phyloP scores from a whole-genome alignment of 1,140 invertebrate genomes.

The Zaprionus ornatus region DNA sequence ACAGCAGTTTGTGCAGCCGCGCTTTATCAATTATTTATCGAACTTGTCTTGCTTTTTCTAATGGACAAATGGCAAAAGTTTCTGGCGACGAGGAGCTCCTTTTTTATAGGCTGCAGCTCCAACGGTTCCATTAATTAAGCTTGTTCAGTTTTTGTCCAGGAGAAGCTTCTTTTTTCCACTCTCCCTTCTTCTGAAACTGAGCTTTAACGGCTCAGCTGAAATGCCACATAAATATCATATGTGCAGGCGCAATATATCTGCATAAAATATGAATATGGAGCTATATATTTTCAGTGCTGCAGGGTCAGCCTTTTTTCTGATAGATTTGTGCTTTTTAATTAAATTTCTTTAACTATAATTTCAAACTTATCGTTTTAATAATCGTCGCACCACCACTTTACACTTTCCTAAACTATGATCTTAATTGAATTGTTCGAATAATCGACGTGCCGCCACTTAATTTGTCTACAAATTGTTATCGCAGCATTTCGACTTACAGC shows the following conservation, averaged over 20 bases:
- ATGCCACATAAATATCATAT: not conserved
- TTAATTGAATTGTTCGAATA: no score
- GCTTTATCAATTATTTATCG: slow-evolving; percentile 79
- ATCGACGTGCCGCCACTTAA: no score
- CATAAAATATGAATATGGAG: not conserved
- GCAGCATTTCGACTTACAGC: no score
- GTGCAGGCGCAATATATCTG: not conserved
- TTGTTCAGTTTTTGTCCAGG: not conserved
- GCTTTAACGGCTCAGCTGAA: not conserved
- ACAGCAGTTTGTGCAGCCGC: slow-evolving; percentile 47
- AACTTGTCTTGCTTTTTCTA: slow-evolving; percentile 55
- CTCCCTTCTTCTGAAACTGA: not conserved
- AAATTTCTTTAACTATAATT: no score
- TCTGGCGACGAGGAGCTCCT: slow-evolving; percentile 23
- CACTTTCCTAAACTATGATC: no score
- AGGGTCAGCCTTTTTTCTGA: no score
- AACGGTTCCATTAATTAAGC: slow-evolving; percentile 65
- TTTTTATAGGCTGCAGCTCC: slow-evolving; percentile 45
- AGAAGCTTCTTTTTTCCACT: not conserved
- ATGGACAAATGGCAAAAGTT: slow-evolving; percentile 54
- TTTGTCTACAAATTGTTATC: no score
- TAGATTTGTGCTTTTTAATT: no score
- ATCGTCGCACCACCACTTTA: no score
- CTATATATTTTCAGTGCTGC: not conserved
- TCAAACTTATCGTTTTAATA: no score